These are phyloP conservation scores for Drosophila putrida DNA, from an alignment of 2,888 invertebrate species.

Conservation along the genomic window DNA sequence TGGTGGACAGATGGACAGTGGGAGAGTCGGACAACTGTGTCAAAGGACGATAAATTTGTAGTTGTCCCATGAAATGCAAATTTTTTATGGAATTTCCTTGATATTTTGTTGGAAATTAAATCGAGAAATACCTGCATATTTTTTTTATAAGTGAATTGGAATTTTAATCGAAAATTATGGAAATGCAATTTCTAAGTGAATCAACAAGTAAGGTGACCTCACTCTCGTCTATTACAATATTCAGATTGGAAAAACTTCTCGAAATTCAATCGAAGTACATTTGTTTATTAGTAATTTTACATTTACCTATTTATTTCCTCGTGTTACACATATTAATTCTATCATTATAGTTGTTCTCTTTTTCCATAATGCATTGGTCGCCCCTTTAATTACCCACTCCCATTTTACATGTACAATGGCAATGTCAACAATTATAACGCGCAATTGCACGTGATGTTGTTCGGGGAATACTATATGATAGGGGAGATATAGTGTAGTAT, in stretches of 20 bases:
- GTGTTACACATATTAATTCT: conserved; percentile 7
- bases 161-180: conserved; percentile 2
- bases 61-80: conserved; percentile 51
- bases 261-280: background rate
- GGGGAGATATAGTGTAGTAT: background rate
- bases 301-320: background rate
- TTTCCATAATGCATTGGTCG: conserved; percentile 23
- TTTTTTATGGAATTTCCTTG: conserved; percentile 12
- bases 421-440: conserved; percentile 43
- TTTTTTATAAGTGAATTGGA: conserved; percentile 15
- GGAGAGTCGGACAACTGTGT: conserved; percentile 7
- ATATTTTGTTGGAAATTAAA: conserved; percentile 16
- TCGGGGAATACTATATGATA: conserved; percentile 6
- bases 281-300: background rate
- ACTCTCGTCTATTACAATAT: background rate
- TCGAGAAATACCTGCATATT: conserved; percentile 11
- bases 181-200: conserved; percentile 10
- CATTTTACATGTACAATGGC: background rate
- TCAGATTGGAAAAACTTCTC: background rate
- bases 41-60: conserved; percentile 28
- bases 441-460: conserved; percentile 42
- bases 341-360: background rate
- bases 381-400: too few species aligned
- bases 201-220: conserved; percentile 10
- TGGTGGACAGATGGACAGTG: background rate